These are phyloP conservation scores for Orthosia incerta DNA, from an alignment of 2,888 invertebrate species.

Conservation along the genomic window DNA sequence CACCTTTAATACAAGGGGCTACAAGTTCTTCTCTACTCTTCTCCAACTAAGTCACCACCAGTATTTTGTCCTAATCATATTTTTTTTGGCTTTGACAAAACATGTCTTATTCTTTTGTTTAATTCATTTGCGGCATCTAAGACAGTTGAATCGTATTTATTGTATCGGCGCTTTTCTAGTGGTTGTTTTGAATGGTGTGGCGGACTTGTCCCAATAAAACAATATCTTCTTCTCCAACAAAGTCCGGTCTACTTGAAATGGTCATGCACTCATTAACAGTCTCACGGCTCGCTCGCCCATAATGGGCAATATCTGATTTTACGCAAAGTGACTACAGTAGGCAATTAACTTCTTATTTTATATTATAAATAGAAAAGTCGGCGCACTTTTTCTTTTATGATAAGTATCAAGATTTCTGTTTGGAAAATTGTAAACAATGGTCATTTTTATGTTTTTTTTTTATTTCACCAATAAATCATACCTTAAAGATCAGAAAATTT, in stretches of 20 bases:
- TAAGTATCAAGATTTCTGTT: constrained; percentile 20
- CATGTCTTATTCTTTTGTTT: neutral
- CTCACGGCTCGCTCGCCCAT: constrained; percentile 17
- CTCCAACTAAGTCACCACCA: neutral
- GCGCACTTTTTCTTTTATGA: constrained; percentile 30
- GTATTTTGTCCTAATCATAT: too few relatives aligned
- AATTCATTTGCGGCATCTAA: neutral
- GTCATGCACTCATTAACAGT: constrained; percentile 49
- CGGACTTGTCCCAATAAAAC: neutral
- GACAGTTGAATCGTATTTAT: neutral
- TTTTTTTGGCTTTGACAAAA: neutral
- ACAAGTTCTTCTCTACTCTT: neutral
- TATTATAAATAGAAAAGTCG: constrained; percentile 35
- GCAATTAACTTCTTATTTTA: constrained; percentile 36
- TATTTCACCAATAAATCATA: neutral
- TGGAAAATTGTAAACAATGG: neutral
- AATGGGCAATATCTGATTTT: constrained; percentile 51
- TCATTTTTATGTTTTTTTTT: neutral
- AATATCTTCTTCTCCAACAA: constrained; percentile 20
- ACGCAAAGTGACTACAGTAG: constrained; percentile 46
- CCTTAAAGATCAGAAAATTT: neutral
- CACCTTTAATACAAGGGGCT: neutral
- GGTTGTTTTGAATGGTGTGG: neutral
- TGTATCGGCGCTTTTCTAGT: neutral
- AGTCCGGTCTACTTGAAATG: constrained; percentile 25